These are phyloP conservation scores for Pandion haliaetus DNA, from an alignment of 2,113 vertebrate genomes.

Conservation along the genomic window DNA sequence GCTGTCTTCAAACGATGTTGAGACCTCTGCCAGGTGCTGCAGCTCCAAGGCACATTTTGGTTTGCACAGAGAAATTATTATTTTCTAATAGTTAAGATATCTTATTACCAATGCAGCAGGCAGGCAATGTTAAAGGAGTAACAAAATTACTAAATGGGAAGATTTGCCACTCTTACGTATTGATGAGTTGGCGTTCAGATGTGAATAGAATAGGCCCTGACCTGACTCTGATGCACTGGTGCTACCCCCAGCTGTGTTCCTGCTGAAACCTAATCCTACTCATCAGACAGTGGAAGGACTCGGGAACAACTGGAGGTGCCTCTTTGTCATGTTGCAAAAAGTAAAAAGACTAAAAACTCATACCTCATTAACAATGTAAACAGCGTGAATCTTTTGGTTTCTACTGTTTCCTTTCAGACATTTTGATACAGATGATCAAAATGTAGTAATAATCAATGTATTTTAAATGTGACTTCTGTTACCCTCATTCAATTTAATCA, in stretches of 20 bases:
- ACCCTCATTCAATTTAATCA: conserved; percentile 66
- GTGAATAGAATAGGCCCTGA: neutral
- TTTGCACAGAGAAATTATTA: neutral
- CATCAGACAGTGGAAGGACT: neutral
- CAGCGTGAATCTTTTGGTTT: conserved; percentile 27
- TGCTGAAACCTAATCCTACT: neutral
- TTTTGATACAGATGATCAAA: conserved; percentile 60
- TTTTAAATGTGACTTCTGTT: conserved; percentile 71
- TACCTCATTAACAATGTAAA: conserved; percentile 1
- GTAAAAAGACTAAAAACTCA: neutral
- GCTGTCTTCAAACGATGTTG: neutral
- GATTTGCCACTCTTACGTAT: rapidly evolving
- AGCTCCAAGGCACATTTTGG: neutral
- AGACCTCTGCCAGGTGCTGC: neutral
- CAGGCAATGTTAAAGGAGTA: neutral
- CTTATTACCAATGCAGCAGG: neutral
- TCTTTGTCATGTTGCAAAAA: neutral
- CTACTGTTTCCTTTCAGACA: conserved; percentile 30
- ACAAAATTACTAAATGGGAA: neutral
- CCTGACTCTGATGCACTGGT: neutral
- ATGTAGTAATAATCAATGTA: conserved; percentile 64
- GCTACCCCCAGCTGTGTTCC: neutral
- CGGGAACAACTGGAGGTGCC: neutral
- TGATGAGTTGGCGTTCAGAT: neutral
- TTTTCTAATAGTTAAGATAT: neutral